A percentile compares a stretch with the other conserved stretches of the same genome.
phyloP scores from a whole-genome alignment of 2,797 vertebrate species.

The Myotis planiceps region DNA sequence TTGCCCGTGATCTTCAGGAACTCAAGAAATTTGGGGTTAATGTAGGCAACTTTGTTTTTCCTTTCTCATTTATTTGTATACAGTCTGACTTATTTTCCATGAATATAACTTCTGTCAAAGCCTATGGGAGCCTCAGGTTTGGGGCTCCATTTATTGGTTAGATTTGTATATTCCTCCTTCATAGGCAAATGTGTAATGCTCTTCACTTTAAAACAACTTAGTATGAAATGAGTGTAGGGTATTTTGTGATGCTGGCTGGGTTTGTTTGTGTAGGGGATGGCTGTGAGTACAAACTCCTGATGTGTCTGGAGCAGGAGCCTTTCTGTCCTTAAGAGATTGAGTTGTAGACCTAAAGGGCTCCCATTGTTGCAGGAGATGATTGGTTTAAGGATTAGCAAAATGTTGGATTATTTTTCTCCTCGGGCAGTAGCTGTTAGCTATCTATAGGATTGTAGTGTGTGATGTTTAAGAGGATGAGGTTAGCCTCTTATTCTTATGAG shows the following conservation, averaged over 20 bases:
- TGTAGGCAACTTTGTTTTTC: not conserved
- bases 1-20: not conserved
- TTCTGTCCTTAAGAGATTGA: constrained; percentile 82
- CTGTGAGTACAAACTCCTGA: not conserved
- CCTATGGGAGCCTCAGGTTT: not conserved
- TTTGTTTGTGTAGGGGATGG: not conserved
- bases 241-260: not conserved
- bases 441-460: constrained; percentile 86
- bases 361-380: constrained; percentile 84
- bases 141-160: not conserved
- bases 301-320: constrained; percentile 63
- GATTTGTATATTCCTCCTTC: not conserved
- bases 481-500: constrained; percentile 88
- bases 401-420: constrained; percentile 86
- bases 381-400: constrained; percentile 88
- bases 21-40: not conserved
- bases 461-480: constrained; percentile 89
- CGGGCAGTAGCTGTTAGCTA: constrained; percentile 83
- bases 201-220: not conserved
- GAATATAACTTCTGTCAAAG: not conserved
- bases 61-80: not conserved
- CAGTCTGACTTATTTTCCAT: not conserved
- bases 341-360: constrained; percentile 79
- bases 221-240: not conserved
- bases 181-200: not conserved